Evolutionary conservation across 2,888 invertebrate genomes (phyloP).

Genomic region (Beris chalybata): DNA sequence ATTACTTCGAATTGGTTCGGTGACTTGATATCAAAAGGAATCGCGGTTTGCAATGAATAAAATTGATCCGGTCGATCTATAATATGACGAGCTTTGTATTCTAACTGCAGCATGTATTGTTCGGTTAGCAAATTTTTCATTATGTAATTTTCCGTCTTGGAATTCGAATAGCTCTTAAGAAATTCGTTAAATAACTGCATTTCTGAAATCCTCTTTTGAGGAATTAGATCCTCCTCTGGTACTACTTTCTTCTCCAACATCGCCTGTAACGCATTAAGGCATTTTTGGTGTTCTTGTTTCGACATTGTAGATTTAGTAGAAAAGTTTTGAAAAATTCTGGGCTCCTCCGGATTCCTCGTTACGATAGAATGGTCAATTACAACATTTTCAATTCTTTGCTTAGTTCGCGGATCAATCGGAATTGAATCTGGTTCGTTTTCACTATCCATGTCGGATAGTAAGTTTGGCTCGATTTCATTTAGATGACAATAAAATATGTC

Average conservation of each 20-base stretch:
- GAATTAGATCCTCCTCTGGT: neutral
- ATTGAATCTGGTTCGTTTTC: no score
- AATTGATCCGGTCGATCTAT: neutral
- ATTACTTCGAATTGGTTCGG: no score
- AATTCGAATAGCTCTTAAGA: neutral
- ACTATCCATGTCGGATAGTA: neutral
- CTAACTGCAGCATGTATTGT: neutral
- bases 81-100: neutral
- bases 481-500: slow-evolving; percentile 8
- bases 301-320: neutral
- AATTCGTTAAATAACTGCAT: slow-evolving; percentile 1
- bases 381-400: neutral
- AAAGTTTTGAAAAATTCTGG: neutral
- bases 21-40: neutral
- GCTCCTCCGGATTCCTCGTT: neutral
- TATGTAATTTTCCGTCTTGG: neutral
- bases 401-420: slow-evolving; percentile 4
- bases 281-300: neutral
- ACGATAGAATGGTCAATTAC: neutral
- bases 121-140: neutral
- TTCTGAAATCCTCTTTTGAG: neutral
- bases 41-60: no score
- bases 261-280: neutral
- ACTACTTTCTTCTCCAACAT: neutral
- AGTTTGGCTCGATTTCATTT: slow-evolving; percentile 2